Base-by-base conservation (phyloP, 2,113 vertebrate species). In the Myiozetetes cayanensis region DNA sequence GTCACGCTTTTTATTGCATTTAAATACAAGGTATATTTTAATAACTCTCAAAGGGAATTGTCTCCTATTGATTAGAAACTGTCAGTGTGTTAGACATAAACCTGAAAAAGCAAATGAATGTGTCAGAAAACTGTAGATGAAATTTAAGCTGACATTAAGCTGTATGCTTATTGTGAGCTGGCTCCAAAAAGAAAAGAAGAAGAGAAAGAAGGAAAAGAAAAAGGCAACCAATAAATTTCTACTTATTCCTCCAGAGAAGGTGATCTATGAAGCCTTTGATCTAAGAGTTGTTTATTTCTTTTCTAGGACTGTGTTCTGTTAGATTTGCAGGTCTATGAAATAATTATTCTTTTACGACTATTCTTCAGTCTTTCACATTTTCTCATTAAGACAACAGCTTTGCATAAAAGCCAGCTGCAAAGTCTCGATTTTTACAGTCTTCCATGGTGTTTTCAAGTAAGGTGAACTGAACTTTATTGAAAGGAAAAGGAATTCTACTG, bases 1-100 rank as follows among this genome's bases (percentile, higher is more conserved):
- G 95, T 97, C 95, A 92, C 97, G 96, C 90, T 94, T 97, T 98
- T 97, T 97, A 98, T 97, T 97, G 92, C 97, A 97, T 94, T 97
- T 97, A 97, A 98, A 98, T 97, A 94, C 96, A 97, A 96, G 94
- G 96, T 97, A 97, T 98, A 97, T 97, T 98, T 98, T 98, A 97
- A 97, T 95, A 97, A 97, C 89, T 97, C 97, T 95, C 97, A 79
- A 88, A 98, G 96, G 98, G 96, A 97, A 97, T 85, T 96, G 89
- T 96, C 82, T 97, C 86, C 87, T 93, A 94, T 94, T 97, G 97
- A 97, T 96, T 97, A 95, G 96, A 97, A 96, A 97, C 96, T 98
- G 97, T 97, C 95, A 97, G 97, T 98, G 91, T 97, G 96, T 91
- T 89, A 87, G 94, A 96, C 96, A 97, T 96, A 98, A 98, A 98